A percentile compares a stretch with the other conserved stretches of the same genome.
Evolutionary conservation across 2,888 invertebrate genomes (phyloP).

Genomic region (Pseudeuparius sepicola): DNA sequence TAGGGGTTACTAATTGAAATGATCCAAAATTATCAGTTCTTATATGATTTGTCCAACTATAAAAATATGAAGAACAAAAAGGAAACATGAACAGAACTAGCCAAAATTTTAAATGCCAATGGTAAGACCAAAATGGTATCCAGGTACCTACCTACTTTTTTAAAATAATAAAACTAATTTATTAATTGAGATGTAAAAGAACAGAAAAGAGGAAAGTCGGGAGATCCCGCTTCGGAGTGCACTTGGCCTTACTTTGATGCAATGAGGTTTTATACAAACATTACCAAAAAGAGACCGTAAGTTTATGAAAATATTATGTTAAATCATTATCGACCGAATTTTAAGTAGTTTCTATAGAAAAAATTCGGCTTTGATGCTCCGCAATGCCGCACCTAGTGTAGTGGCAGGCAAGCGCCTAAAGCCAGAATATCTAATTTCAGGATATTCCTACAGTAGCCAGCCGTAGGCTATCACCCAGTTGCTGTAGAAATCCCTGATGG

Average conservation of each 20-base stretch:
- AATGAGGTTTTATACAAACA: neutral
- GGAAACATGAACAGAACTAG: neutral
- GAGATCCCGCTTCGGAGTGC: neutral
- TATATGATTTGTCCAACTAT: neutral
- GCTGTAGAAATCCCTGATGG: too few species aligned
- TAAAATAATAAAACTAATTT: neutral
- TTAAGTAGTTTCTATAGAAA: too few species aligned
- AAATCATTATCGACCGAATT: too few species aligned
- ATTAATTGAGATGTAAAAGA: neutral
- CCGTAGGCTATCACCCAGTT: too few species aligned
- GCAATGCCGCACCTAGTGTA: too few species aligned
- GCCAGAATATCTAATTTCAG: too few species aligned
- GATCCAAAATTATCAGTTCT: neutral
- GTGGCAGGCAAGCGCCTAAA: too few species aligned
- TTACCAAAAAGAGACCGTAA: neutral
- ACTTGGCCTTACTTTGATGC: constrained; percentile 1
- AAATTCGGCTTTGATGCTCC: too few species aligned
- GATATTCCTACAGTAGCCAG: too few species aligned
- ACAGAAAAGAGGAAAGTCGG: neutral
- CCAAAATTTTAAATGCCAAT: neutral
- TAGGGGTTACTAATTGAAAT: constrained; percentile 3
- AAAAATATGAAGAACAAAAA: neutral
- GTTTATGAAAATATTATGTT: too few species aligned
- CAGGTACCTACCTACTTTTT: too few species aligned
- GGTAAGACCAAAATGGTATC: constrained; percentile 1